Base-by-base conservation (phyloP, 2,888 invertebrate genomes). In the Halocaridina rubra region DNA sequence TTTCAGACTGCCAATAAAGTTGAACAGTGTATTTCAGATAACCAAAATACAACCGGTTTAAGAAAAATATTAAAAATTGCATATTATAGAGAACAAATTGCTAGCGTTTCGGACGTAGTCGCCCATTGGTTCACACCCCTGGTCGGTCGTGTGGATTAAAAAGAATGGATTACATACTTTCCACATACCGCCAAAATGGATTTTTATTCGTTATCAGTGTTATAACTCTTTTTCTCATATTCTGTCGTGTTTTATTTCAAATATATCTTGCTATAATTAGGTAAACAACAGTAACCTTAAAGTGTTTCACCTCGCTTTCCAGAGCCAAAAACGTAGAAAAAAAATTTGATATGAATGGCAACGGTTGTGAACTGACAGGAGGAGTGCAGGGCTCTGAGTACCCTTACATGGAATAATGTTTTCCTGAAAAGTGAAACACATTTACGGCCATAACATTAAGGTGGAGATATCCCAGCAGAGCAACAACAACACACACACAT, bases 91-190 rank as follows among this genome's bases (percentile, higher is more conserved):
- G n/a, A n/a, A n/a, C n/a, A n/a, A n/a, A n/a, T n/a, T n/a, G n/a
- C n/a, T n/a, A n/a, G n/a, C n/a, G n/a, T n/a, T 69, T 67, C 76
- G 81, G 67, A 46, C 57, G 64, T 75, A 22, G 79, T 32, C 46
- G 69, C 29, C 81, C 76, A 81, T 76, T 76, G 67, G 81, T 67
- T 64, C 76, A 76, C 81, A 81, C 81, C 75, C 75, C 76, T 57
- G 53, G 76, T 67, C 76, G 81, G 76, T 81, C 69, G 64, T 57
- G 30, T 32, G 81, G 81, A 81, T 81, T 81, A 81, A 81, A 81
- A 81, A 81, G 81, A 81, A 81, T 81, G 81, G 81, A 81, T 81
- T 81, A 76, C 67, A 16, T 32, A 27, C 72, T 81, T 81, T 75
- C 81, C 81, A 39, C 16, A 33, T 57, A 67, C 69, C 76, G 69